Evolutionary conservation across 2,113 vertebrate genomes (phyloP).

Genomic region (Mastomys coucha): DNA sequence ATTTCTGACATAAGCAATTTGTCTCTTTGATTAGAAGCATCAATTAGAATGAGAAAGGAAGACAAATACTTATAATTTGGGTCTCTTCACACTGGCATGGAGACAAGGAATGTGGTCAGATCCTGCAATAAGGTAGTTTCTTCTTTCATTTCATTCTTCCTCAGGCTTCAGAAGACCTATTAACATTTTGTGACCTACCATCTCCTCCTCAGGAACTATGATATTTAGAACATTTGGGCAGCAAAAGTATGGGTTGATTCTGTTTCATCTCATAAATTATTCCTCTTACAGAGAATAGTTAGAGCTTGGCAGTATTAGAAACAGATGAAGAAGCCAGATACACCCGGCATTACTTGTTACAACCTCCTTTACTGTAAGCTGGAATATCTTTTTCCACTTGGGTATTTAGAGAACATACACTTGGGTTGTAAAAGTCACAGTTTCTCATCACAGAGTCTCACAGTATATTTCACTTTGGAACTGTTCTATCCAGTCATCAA

Average conservation of each 20-base stretch:
- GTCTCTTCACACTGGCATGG: neutral
- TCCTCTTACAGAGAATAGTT: neutral
- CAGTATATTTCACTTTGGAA: neutral
- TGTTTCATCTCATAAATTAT: conserved; percentile 25
- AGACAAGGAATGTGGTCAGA: neutral
- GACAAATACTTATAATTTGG: neutral
- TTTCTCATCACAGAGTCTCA: neutral
- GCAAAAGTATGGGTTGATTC: neutral
- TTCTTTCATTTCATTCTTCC: neutral
- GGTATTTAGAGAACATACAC: neutral
- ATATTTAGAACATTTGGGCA: neutral
- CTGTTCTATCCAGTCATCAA: neutral
- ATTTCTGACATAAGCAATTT: neutral
- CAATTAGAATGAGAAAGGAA: neutral
- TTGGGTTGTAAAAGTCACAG: neutral
- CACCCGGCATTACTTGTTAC: neutral
- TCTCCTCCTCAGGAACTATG: neutral
- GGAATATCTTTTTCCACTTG: neutral
- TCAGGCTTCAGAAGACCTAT: neutral
- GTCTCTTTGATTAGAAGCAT: neutral
- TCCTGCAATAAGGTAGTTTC: neutral
- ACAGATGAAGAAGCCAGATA: neutral
- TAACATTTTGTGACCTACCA: neutral
- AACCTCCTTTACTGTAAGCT: neutral
- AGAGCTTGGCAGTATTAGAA: conserved; percentile 35